Evolutionary conservation across 1,140 invertebrate species (phyloP), one percentile per base, ranked within the genome.

Genomic region (Drosophila repletoides): DNA sequence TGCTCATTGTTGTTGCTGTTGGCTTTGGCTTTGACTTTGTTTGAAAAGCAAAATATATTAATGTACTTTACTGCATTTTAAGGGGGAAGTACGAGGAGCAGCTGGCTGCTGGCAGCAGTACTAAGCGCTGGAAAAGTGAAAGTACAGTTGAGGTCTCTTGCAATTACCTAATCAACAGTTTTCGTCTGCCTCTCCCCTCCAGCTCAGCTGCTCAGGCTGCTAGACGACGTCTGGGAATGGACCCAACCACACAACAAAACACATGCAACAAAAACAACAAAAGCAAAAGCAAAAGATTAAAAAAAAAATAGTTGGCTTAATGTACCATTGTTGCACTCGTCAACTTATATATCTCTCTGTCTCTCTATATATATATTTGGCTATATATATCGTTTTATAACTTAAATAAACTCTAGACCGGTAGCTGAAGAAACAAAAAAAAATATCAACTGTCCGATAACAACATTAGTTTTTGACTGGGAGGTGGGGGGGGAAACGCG

Each of bases 271-370:
- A 21, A 31, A 38, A 41, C 26, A 36, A 40, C 34, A 51, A 24
- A 19, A 34, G 33, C 46, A 55, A 59, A 26, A 28, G 34, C 41
- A 59, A 48, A 34, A 19, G 22, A 12, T 21, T 9, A 29, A 29
- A 15, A 21, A 14, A 58, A 10, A 46, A 52, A 61, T 40, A 61
- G 33, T 52, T 56, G 28, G 22, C 61, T 74, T 83, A 79, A 83
- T 83, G 79, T 61, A 45, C 70, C 74, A 84, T 84, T 83, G 79
- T 83, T 83, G 79, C 79, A 84, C 74, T 70, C 15, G 22, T 21
- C 48, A 33, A 71, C 58, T 38, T 31, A n/a, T n/a, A n/a, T n/a
- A n/a, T n/a, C n/a, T n/a, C n/a, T n/a, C n/a, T n/a, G n/a, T n/a
- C n/a, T n/a, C n/a, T n/a, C n/a, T n/a, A n/a, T n/a, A n/a, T n/a